Evolutionary conservation across 2,888 invertebrate species (phyloP).

Genomic region (Sussaba pulchella): DNA sequence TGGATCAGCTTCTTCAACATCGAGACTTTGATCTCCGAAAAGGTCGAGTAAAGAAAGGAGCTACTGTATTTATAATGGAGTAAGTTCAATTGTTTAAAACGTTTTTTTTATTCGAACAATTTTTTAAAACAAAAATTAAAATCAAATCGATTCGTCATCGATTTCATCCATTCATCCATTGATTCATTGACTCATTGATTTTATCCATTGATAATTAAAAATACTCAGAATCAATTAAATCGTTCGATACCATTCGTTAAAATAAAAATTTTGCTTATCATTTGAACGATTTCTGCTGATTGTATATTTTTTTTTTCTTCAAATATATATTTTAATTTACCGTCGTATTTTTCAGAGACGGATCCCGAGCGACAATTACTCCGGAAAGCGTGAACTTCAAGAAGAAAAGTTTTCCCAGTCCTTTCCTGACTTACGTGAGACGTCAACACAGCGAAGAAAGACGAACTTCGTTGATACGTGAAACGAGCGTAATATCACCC

Average conservation of each 20-base stretch:
- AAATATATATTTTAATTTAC: too few species aligned
- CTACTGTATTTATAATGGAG: slow-evolving; percentile 85
- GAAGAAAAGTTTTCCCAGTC: slow-evolving; percentile 83
- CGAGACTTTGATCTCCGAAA: slow-evolving; percentile 85
- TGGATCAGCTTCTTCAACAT: slow-evolving; percentile 86
- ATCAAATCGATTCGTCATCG: too few species aligned
- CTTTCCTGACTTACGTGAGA: slow-evolving; percentile 86
- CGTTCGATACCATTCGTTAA: too few species aligned
- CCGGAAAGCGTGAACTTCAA: slow-evolving; percentile 88
- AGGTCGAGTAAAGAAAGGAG: slow-evolving; percentile 85
- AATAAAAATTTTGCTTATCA: too few species aligned
- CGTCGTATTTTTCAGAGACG: slow-evolving; percentile 83
- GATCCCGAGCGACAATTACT: slow-evolving; percentile 86
- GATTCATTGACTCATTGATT: too few species aligned
- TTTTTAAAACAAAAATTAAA: slow-evolving; percentile 33
- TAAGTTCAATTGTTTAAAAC: slow-evolving; percentile 80
- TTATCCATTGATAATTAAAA: too few species aligned
- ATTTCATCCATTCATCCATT: too few species aligned
- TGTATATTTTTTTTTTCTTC: too few species aligned
- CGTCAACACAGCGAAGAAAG: slow-evolving; percentile 86
- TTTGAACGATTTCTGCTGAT: too few species aligned
- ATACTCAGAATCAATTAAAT: too few species aligned
- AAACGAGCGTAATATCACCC: slow-evolving; percentile 87
- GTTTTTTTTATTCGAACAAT: slow-evolving; percentile 23
- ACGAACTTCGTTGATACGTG: slow-evolving; percentile 86